Percentiles rank a stretch among this genome's conserved stretches.
Conservation (phyloP, 2,888 invertebrate genomes). For the Oscheius sp. region DNA sequence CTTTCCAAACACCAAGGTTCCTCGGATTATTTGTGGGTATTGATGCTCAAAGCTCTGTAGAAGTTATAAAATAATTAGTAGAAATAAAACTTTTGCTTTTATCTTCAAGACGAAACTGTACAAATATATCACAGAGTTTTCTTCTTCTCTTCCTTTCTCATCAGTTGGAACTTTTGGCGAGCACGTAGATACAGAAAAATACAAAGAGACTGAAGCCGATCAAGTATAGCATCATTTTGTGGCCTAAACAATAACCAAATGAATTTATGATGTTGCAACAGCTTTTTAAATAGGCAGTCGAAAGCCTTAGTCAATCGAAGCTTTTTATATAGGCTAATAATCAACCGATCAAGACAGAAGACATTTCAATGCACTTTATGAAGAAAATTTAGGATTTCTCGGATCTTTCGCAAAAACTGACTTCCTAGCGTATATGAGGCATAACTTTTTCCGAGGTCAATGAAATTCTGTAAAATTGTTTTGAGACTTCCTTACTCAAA, state of each 20-base stretch:
- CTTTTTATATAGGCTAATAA: too few relatives aligned
- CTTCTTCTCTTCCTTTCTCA: not conserved
- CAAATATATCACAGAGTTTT: slow-evolving; percentile 3
- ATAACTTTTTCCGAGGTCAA: too few relatives aligned
- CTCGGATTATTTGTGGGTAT: not conserved
- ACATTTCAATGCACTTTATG: too few relatives aligned
- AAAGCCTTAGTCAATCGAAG: too few relatives aligned
- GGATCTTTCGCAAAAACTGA: too few relatives aligned
- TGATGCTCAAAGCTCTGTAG: not conserved
- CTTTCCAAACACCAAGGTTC: not conserved
- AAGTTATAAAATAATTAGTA: not conserved
- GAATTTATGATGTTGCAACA: too few relatives aligned
- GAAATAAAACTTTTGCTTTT: not conserved
- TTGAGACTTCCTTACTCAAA: not conserved
- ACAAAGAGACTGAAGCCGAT: slow-evolving; percentile 68
- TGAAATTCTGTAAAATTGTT: too few relatives aligned
- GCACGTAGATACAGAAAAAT: slow-evolving; percentile 67
- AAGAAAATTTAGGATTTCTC: too few relatives aligned
- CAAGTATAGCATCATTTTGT: slow-evolving; percentile 67
- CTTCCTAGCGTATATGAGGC: too few relatives aligned
- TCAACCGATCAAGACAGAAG: too few relatives aligned
- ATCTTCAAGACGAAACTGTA: not conserved
- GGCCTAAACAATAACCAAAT: slow-evolving; percentile 40
- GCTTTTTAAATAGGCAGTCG: too few relatives aligned
- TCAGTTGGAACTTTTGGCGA: slow-evolving; percentile 41